A percentile compares a stretch with the other conserved stretches of the same genome.
These are phyloP conservation scores for Ptilorrhoa leucosticta DNA, from an alignment of 2,113 vertebrate species.

Conservation along the genomic window DNA sequence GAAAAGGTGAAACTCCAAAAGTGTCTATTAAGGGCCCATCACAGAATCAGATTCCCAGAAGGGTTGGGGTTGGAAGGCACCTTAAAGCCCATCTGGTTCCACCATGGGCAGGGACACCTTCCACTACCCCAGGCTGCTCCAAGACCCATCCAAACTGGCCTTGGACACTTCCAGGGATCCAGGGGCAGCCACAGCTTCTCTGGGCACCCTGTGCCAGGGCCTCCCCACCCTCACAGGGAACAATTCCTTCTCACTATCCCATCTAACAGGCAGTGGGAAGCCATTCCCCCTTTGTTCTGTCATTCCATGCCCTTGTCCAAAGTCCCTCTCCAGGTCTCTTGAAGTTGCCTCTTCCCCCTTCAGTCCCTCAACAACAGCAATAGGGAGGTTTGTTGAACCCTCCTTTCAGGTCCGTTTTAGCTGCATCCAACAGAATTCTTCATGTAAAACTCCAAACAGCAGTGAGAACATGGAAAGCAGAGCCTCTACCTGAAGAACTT, in stretches of 20 bases:
- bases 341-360: neutral
- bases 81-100: fast-evolving
- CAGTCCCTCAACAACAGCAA: neutral
- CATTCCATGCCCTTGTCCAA: fast-evolving
- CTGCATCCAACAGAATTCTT: neutral
- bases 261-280: fast-evolving
- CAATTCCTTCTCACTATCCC: fast-evolving
- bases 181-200: neutral
- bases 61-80: neutral
- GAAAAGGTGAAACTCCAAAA: neutral
- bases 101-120: neutral
- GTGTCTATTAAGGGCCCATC: neutral
- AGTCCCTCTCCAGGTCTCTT: neutral
- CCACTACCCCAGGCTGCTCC: fast-evolving
- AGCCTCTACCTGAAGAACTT: neutral
- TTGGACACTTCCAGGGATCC: neutral
- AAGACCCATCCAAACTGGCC: fast-evolving
- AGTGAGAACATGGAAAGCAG: fast-evolving
- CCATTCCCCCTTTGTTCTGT: neutral
- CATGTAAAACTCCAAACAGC: neutral
- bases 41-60: neutral
- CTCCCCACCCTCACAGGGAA: fast-evolving
- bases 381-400: neutral
- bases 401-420: neutral
- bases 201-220: neutral